Conservation (phyloP, 2,797 vertebrate species). For the Ceyx erithaca region DNA sequence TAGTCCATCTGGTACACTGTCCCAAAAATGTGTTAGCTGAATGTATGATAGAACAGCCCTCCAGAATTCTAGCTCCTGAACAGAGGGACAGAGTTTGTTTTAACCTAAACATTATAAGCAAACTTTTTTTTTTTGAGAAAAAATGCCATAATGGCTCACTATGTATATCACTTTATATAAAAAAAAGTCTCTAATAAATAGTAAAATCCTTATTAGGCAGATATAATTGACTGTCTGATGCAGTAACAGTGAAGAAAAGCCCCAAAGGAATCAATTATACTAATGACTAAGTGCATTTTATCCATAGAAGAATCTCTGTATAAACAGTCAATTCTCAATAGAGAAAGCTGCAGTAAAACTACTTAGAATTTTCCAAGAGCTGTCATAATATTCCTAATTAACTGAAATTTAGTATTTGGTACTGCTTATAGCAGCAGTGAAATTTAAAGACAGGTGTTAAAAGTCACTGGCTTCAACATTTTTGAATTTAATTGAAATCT, state of each 20-base stretch:
- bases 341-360: not conserved
- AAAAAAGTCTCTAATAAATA: conserved; percentile 50
- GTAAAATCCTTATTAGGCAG: conserved; percentile 39
- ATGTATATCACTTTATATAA: conserved; percentile 49
- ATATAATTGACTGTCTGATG: not conserved
- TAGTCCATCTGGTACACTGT: not conserved
- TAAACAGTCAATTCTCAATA: conserved; percentile 24
- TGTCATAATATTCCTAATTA: conserved; percentile 39
- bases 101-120: not conserved
- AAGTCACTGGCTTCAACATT: not conserved
- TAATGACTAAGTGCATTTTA: conserved; percentile 6
- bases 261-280: conserved; percentile 44
- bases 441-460: conserved; percentile 23
- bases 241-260: not conserved
- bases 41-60: not conserved
- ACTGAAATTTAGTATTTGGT: not conserved
- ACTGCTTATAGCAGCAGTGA: not conserved
- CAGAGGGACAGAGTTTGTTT: not conserved
- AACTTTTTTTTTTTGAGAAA: conserved; percentile 38
- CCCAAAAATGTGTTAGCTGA: not conserved
- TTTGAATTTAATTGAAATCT: not conserved
- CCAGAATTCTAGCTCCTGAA: not conserved
- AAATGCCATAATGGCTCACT: conserved; percentile 37
- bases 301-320: conserved; percentile 10
- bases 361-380: not conserved